Base-by-base conservation (phyloP, 2,888 invertebrate genomes). In the Parnassius smintheus region DNA sequence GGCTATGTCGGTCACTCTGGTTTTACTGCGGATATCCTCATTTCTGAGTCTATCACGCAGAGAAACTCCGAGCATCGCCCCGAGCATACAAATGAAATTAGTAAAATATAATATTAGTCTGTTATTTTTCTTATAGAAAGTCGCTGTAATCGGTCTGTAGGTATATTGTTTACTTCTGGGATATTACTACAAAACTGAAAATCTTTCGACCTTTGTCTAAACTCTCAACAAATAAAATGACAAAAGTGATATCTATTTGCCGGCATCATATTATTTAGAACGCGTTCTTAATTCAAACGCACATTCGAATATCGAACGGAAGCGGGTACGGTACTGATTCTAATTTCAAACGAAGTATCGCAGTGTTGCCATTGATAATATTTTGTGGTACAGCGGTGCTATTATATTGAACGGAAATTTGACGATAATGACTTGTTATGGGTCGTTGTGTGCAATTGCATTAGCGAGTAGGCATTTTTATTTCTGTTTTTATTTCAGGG, bases 281-380 rank as follows among this genome's bases (percentile, higher is more conserved):
- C 81, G 79, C 80, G 86, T 78, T 89, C 88, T 82, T 90, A 90
- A 91, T 91, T 88, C 82, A 74, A 81, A 79, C 77, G 72, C 78
- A 76, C 78, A 75, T 85, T 83, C 80, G 75, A 91, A 88, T 91
- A 90, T 91, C 88, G 90, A 90, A 89, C 91, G 91, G 91, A 91
- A 91, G 83, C 88, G 91, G 91, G 91, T 85, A 87, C 89, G 77
- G 86, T 88, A 86, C 86, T 88, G 91, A 91, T 91, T 91, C 89
- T 87, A 91, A 91, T 85, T 90, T 87, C 88, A 82, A 88, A 88
- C 83, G 81, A 85, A 88, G 87, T 86, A 90, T 87, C 85, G 86
- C 86, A 84, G 86, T 81, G 85, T 83, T 85, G 82, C 82, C 84
- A 89, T 90, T 88, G 91, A 91, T 90, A 91, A 90, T 84, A 86